A percentile compares a stretch with the other conserved stretches of the same genome.
Evolutionary conservation across 92 coral and sea anemone species (phyloP).

Genomic region (Epizoanthus illoricatus): DNA sequence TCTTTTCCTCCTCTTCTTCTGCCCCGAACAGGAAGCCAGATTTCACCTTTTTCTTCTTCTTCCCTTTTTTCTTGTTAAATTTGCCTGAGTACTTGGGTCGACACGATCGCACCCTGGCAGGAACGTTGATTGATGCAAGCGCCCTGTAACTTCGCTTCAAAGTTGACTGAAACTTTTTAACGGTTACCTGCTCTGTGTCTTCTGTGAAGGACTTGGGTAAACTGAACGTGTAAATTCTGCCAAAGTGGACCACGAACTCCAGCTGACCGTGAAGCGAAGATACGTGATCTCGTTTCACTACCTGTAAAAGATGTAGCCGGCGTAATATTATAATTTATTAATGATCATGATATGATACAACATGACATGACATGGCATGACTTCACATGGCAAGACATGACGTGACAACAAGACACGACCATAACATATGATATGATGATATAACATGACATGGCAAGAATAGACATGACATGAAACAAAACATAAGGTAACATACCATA

Average conservation of each 20-base stretch:
- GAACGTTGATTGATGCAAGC: conserved; percentile 9
- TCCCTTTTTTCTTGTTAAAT: conserved; percentile 36
- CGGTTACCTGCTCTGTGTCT: conserved; percentile 85
- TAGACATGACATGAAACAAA: too few species aligned
- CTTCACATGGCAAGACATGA: too few species aligned
- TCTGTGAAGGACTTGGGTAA: conserved; percentile 89
- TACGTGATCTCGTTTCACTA: conserved; percentile 78
- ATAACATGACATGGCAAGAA: too few species aligned
- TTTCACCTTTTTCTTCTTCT: conserved; percentile 53
- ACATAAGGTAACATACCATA: too few species aligned
- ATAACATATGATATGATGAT: too few species aligned
- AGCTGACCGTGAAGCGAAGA: conserved; percentile 73
- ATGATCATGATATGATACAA: too few species aligned
- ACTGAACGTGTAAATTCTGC: conserved; percentile 86
- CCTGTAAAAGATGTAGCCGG: conserved; percentile 2
- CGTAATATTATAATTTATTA: not conserved
- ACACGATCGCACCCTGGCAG: conserved; percentile 30
- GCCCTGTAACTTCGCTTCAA: conserved; percentile 60
- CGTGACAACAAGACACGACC: too few species aligned
- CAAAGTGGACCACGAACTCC: conserved; percentile 89
- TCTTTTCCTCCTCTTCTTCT: conserved; percentile 48
- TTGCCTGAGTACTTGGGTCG: conserved; percentile 28
- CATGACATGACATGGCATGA: too few species aligned
- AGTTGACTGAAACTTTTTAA: conserved; percentile 75
- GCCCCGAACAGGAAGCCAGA: not conserved